phyloP scores from a whole-genome alignment of 2,113 vertebrate genomes.

The Alligator mississippiensis region DNA sequence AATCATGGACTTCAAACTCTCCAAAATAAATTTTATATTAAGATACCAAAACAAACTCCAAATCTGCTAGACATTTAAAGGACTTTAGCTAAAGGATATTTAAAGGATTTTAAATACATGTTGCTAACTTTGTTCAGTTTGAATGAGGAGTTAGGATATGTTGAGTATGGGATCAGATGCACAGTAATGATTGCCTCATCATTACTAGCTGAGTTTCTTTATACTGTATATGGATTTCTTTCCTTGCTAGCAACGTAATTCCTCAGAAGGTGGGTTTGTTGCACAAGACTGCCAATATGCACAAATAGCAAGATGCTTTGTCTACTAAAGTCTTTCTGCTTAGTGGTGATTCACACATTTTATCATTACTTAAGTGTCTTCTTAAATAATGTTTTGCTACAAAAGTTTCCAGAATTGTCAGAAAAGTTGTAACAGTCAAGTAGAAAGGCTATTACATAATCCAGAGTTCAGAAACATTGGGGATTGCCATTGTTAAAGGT shows the following conservation, averaged over 20 bases:
- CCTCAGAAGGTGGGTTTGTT: conserved; percentile 1
- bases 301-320: not conserved
- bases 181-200: conserved; percentile 12
- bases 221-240: not conserved
- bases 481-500: not conserved
- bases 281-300: not conserved
- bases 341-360: not conserved
- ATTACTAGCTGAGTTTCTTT: not conserved
- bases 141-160: conserved; percentile 11
- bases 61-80: not conserved
- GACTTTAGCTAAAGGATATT: not conserved
- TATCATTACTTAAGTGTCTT: not conserved
- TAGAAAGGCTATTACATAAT: conserved; percentile 24
- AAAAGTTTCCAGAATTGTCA: not conserved
- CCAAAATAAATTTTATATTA: not conserved
- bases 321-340: not conserved
- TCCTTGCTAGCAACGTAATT: not conserved
- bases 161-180: not conserved
- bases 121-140: not conserved
- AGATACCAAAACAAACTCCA: not conserved
- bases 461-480: not conserved
- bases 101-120: too few species aligned
- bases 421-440: conserved; percentile 33
- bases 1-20: not conserved
- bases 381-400: not conserved